phyloP scores from a whole-genome alignment of 2,113 vertebrate genomes.

The Serilophus lunatus region DNA sequence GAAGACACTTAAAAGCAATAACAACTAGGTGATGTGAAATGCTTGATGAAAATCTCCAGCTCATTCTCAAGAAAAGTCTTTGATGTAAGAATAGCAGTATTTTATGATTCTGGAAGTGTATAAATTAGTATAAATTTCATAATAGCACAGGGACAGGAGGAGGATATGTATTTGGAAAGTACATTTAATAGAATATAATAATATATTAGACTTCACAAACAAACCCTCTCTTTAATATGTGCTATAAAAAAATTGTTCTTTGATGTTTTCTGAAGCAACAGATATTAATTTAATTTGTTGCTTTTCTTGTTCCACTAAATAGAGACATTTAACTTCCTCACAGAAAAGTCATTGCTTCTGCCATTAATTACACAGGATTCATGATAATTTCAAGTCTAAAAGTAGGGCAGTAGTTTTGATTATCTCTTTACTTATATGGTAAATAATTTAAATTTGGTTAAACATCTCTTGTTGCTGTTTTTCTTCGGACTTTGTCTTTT shows the following conservation, averaged over 20 bases:
- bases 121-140: conserved; percentile 5
- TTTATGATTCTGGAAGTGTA: conserved; percentile 20
- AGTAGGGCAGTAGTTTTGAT: background rate
- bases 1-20: background rate
- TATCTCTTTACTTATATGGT: background rate
- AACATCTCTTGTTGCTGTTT: background rate
- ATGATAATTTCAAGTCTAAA: background rate
- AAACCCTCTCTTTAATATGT: background rate
- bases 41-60: background rate
- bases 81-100: conserved; percentile 29
- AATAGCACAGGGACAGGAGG: background rate
- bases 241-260: background rate
- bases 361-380: background rate
- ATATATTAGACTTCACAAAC: background rate
- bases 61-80: background rate
- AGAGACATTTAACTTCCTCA: background rate
- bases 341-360: background rate
- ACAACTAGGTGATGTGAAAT: background rate
- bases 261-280: conserved; percentile 1
- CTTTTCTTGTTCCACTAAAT: background rate
- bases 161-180: background rate
- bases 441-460: background rate
- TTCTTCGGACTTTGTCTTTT: background rate
- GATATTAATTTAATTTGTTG: background rate
- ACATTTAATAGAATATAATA: conserved; percentile 11